Percentiles rank a stretch among this genome's conserved stretches.
phyloP scores from a whole-genome alignment of 2,113 vertebrate genomes.

The Shinisaurus crocodilurus region DNA sequence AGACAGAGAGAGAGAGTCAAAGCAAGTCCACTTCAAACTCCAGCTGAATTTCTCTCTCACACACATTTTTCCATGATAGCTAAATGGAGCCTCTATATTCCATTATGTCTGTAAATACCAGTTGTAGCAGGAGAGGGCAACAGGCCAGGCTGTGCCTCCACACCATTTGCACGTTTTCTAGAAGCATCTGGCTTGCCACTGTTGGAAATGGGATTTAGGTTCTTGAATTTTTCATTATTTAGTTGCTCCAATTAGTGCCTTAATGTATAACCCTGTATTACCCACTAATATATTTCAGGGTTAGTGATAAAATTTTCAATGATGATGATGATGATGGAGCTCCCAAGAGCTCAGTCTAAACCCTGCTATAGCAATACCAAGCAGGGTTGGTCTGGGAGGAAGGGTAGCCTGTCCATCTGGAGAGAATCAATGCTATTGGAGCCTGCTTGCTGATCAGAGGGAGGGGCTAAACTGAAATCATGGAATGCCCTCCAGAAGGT shows the following conservation, averaged over 20 bases:
- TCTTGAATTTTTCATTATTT: neutral
- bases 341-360: no score
- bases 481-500: neutral
- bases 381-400: no score
- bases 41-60: neutral
- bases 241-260: neutral
- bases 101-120: neutral
- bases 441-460: no score
- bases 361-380: no score
- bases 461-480: neutral
- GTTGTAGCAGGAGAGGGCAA: neutral
- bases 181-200: neutral
- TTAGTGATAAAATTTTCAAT: no score
- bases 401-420: no score
- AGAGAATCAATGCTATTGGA: neutral
- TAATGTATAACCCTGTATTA: neutral
- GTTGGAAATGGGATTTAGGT: neutral
- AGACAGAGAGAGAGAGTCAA: neutral
- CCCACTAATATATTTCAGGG: no score
- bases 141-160: neutral
- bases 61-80: neutral
- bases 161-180: neutral
- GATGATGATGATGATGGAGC: no score
- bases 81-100: neutral
- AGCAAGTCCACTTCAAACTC: neutral